A percentile compares a stretch with the other conserved stretches of the same genome.
Conservation (phyloP, 1,140 invertebrate species). For the Lineus longissimus region DNA sequence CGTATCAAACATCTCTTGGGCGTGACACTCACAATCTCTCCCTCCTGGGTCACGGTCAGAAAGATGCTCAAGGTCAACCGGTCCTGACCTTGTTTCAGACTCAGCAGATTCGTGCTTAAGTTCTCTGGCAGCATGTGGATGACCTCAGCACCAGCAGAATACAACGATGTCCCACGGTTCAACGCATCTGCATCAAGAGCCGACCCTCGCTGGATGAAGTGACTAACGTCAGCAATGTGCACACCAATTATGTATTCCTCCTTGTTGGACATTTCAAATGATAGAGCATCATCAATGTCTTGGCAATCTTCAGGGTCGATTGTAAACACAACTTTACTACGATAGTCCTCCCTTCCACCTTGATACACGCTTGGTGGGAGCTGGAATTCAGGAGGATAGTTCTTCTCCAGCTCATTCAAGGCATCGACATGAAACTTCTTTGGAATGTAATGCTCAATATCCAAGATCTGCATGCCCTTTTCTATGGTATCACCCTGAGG, state of each 20-base stretch:
- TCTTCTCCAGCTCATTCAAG: constrained; percentile 15
- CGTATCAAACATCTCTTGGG: constrained; percentile 31
- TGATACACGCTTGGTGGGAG: constrained; percentile 23
- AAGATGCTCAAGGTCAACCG: constrained; percentile 39
- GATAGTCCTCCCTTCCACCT: constrained; percentile 67
- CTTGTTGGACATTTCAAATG: constrained; percentile 54
- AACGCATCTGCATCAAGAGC: constrained; percentile 41
- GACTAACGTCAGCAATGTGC: constrained; percentile 48
- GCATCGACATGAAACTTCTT: constrained; percentile 21
- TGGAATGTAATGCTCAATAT: constrained; percentile 33
- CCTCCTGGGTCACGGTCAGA: constrained; percentile 31
- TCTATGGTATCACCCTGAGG: constrained; percentile 25
- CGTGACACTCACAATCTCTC: constrained; percentile 15
- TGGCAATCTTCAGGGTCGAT: constrained; percentile 95
- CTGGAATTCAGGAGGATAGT: constrained; percentile 17
- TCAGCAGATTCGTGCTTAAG: constrained; percentile 50
- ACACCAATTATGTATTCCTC: constrained; percentile 37
- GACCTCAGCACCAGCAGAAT: constrained; percentile 28
- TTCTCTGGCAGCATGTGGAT: constrained; percentile 50
- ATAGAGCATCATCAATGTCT: constrained; percentile 95
- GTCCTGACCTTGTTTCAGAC: constrained; percentile 45
- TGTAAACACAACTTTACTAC: constrained; percentile 78
- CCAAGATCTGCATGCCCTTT: constrained; percentile 28
- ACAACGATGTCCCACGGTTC: constrained; percentile 31
- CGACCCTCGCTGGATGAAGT: constrained; percentile 38